Evolutionary conservation across 1,140 invertebrate species (phyloP).

Genomic region (Trichoplusia ni): DNA sequence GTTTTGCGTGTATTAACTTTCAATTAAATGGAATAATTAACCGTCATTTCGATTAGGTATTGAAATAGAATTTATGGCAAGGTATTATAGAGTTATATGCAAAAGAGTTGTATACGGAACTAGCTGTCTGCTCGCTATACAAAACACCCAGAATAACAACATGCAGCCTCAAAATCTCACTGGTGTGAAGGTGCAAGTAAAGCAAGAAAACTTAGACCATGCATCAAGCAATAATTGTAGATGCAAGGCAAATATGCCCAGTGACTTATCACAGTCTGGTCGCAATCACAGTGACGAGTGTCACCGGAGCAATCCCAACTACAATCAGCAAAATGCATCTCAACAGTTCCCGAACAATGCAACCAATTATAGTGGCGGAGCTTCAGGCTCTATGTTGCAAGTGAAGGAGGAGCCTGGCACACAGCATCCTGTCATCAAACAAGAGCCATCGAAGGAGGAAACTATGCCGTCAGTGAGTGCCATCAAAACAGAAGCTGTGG

Average conservation of each 20-base stretch:
- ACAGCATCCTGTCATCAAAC: constrained; percentile 36
- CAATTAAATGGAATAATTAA: too few species aligned
- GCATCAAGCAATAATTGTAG: constrained; percentile 35
- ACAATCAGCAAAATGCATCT: constrained; percentile 43
- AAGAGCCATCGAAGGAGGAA: constrained; percentile 17
- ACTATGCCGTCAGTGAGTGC: neutral
- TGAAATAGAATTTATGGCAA: too few species aligned
- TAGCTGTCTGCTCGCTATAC: too few species aligned
- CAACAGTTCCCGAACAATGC: constrained; percentile 26
- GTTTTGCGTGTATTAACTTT: neutral
- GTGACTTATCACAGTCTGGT: neutral
- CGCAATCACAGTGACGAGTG: constrained; percentile 35
- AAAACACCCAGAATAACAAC: constrained; percentile 17
- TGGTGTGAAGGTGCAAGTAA: constrained; percentile 36
- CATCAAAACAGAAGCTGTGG: constrained; percentile 41
- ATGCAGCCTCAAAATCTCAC: constrained; percentile 22
- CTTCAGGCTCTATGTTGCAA: constrained; percentile 34
- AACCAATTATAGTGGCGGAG: constrained; percentile 38
- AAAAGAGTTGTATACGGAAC: too few species aligned
- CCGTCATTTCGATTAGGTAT: too few species aligned
- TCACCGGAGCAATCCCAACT: constrained; percentile 44
- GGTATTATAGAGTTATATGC: too few species aligned
- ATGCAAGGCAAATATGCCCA: constrained; percentile 35
- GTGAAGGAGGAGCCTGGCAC: constrained; percentile 62
- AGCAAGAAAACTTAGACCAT: constrained; percentile 42